Evolutionary conservation across 1,140 invertebrate genomes (phyloP).

Genomic region (Trichogramma pretiosum): DNA sequence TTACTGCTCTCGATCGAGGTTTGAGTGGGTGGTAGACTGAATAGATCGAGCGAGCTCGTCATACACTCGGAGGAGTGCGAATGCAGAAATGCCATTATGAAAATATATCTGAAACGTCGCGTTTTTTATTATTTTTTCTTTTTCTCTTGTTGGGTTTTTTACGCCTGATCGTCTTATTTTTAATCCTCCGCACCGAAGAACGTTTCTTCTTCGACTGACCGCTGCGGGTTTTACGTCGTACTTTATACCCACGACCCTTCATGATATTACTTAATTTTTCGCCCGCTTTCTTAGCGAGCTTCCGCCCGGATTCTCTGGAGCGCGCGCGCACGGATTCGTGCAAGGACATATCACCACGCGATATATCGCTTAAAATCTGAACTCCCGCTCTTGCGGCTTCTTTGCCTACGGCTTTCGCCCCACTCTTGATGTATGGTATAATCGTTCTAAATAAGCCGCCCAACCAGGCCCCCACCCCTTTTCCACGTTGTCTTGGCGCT

Average conservation of each 20-base stretch:
- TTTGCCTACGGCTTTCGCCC: not conserved
- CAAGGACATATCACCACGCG: too few relatives aligned
- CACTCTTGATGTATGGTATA: not conserved
- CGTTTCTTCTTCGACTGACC: too few relatives aligned
- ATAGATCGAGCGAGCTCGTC: constrained; percentile 38
- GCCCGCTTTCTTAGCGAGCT: constrained; percentile 8
- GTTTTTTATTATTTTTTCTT: not conserved
- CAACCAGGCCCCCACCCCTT: not conserved
- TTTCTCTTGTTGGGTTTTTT: not conserved
- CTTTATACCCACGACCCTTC: not conserved
- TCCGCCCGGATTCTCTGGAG: not conserved
- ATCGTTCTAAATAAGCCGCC: not conserved
- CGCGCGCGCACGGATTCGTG: constrained; percentile 3
- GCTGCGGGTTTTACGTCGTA: not conserved
- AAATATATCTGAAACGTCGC: not conserved
- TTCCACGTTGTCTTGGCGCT: constrained; percentile 2
- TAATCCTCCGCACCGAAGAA: not conserved
- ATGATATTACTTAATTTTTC: constrained; percentile 9
- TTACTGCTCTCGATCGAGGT: constrained; percentile 31
- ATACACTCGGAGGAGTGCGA: constrained; percentile 22
- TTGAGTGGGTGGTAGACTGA: too few relatives aligned
- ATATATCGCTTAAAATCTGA: too few relatives aligned
- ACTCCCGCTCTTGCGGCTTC: not conserved
- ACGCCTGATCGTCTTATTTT: not conserved
- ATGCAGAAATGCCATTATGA: constrained; percentile 19